Base-by-base conservation (phyloP, 2,888 invertebrate species). In the Pinctada fucata region DNA sequence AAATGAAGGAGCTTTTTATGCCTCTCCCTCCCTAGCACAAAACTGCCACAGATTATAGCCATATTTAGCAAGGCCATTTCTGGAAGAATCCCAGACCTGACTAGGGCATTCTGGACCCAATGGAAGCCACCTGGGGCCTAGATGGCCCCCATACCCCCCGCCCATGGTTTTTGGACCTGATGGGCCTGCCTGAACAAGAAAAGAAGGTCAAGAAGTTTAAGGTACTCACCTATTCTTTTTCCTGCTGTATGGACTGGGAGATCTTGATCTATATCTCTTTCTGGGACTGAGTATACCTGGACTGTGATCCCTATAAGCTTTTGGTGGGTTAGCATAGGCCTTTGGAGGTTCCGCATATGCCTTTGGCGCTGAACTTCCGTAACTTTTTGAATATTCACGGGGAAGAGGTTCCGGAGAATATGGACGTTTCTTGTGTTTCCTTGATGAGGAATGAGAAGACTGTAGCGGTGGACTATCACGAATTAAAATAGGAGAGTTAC, bases 331-430 rank as follows among this genome's bases (percentile, higher is more conserved):
- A 48, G 82, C 85, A 82, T 90, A 88, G 4, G 89, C 88, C 79
- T 86, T 87, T 3, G 90, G 89, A 48, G 88, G 85, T 69, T 89
- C 86, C 47, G 86, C 84, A 81, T 89, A 90, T 45, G 87, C 86
- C 79, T 85, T 87, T 13, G 81, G 78, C 2, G 79, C 51, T 10
- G 58, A 58, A 10, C 8, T 69, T 71, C 67, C 63, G 63, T 58
- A 70, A 49, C 66, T 63, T 71, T 81, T 81, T 8, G 82, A 45
- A 65, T 81, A 82, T 73, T 74, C 69, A 58, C 79, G 75, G 69
- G 67, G 64, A 58, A 76, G 67, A 51, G 66, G 75, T 72, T 84
- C 83, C 52, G 84, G 83, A 5, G 84, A 83, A 66, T 83, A 75
- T 64, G 80, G 85, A 67, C 87, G 78, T 79, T 88, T 88, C 79